A percentile compares a stretch with the other conserved stretches of the same genome.
phyloP scores from a whole-genome alignment of 2,113 vertebrate genomes.

The Halcyon malimbica region DNA sequence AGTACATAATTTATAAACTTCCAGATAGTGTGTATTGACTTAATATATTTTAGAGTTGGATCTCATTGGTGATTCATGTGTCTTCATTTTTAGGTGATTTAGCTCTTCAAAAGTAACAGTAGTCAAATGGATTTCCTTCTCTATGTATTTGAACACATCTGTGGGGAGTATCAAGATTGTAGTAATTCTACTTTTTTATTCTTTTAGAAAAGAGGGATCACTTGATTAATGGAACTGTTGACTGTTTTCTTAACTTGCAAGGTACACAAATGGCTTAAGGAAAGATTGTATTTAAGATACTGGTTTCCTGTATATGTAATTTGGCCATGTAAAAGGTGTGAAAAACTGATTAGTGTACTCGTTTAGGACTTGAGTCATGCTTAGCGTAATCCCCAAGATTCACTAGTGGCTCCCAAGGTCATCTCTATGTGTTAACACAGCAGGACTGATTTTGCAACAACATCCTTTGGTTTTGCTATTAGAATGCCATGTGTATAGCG shows the following conservation, averaged over 20 bases:
- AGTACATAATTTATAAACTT: background rate
- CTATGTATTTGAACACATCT: background rate
- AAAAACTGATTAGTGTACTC: background rate
- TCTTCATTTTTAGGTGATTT: background rate
- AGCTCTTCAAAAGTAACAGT: background rate
- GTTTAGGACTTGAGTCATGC: background rate
- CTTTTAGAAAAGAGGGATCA: background rate
- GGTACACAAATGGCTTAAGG: background rate
- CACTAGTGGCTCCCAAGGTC: accelerated
- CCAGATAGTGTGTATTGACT: background rate
- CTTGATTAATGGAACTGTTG: background rate
- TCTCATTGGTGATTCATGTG: background rate
- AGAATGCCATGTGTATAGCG: background rate
- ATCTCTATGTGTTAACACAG: background rate
- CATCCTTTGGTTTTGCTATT: background rate
- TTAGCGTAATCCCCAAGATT: background rate
- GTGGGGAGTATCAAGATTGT: background rate
- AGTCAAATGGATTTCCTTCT: background rate
- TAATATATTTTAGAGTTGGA: background rate
- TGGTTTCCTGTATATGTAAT: background rate
- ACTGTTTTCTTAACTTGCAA: background rate
- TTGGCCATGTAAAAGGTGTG: background rate
- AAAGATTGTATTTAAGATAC: background rate
- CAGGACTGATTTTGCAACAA: background rate
- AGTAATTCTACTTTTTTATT: background rate